These are phyloP conservation scores for Cryptoprocta ferox DNA, from an alignment of 2,797 vertebrate genomes.

Conservation along the genomic window DNA sequence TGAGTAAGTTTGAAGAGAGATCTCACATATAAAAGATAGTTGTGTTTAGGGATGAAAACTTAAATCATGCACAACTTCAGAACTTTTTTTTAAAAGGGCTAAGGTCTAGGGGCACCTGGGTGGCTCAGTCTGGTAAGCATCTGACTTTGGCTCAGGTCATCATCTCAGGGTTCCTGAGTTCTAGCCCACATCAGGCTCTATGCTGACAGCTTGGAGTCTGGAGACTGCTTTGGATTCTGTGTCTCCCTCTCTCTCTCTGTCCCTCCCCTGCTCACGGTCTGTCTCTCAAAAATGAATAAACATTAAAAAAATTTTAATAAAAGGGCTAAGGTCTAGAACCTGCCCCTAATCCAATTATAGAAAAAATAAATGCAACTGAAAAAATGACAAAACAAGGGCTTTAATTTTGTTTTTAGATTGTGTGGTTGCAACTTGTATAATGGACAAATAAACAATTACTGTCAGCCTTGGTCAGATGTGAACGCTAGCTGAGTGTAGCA, in stretches of 20 bases:
- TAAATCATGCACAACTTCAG: neutral
- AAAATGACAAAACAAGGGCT: slow-evolving; percentile 55
- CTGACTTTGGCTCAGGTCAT: too few species aligned
- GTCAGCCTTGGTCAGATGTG: slow-evolving; percentile 21
- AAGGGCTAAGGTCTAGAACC: slow-evolving; percentile 72
- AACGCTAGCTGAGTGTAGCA: slow-evolving; percentile 48
- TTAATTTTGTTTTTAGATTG: slow-evolving; percentile 77
- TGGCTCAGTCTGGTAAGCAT: too few species aligned
- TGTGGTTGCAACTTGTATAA: slow-evolving; percentile 60
- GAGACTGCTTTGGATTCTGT: too few species aligned
- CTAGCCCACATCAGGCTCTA: too few species aligned
- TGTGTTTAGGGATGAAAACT: neutral
- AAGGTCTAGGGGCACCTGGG: slow-evolving; percentile 11
- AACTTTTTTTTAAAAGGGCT: slow-evolving; percentile 66
- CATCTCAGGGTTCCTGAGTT: too few species aligned
- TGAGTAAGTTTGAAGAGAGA: neutral
- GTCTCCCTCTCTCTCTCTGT: too few species aligned
- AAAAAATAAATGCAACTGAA: slow-evolving; percentile 77
- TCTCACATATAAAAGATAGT: neutral
- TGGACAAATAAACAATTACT: slow-evolving; percentile 61
- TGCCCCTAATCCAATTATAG: slow-evolving; percentile 77
- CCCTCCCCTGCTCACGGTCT: too few species aligned
- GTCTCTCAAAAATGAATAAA: too few species aligned
- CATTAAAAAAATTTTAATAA: neutral
- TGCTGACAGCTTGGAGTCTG: too few species aligned